Conservation (phyloP, 2,888 invertebrate genomes). For the Agrochola lychnidis region DNA sequence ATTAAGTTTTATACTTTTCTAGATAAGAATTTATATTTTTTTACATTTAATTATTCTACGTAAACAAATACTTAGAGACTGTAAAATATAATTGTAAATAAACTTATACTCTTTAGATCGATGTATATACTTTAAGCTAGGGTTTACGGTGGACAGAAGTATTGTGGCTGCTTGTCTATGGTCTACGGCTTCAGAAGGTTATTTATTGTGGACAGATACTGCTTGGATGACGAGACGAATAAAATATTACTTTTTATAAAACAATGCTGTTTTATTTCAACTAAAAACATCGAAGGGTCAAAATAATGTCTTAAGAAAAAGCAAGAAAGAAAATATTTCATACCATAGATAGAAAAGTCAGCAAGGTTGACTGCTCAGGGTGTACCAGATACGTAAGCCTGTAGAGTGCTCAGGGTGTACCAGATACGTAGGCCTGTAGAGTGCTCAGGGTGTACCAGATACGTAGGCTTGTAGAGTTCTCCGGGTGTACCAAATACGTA, state of each 20-base stretch:
- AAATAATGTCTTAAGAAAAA: not conserved
- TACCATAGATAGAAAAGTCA: no score
- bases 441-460: no score
- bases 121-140: constrained; percentile 60
- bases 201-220: constrained; percentile 61
- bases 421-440: no score
- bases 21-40: constrained; percentile 31
- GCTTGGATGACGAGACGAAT: constrained; percentile 62
- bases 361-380: no score
- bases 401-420: no score
- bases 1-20: constrained; percentile 31
- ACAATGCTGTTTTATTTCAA: constrained; percentile 55
- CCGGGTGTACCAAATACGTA: no score
- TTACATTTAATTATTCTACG: constrained; percentile 31
- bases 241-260: constrained; percentile 64
- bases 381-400: not conserved
- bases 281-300: no score
- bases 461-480: no score
- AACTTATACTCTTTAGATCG: constrained; percentile 32
- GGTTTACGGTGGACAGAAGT: constrained; percentile 39
- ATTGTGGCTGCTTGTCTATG: constrained; percentile 47
- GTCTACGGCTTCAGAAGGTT: constrained; percentile 57
- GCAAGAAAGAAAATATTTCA: not conserved
- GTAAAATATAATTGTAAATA: constrained; percentile 67
- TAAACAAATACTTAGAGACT: constrained; percentile 61